These are phyloP conservation scores for Liodrosophila aerea DNA, from an alignment of 2,888 invertebrate genomes.

Conservation along the genomic window DNA sequence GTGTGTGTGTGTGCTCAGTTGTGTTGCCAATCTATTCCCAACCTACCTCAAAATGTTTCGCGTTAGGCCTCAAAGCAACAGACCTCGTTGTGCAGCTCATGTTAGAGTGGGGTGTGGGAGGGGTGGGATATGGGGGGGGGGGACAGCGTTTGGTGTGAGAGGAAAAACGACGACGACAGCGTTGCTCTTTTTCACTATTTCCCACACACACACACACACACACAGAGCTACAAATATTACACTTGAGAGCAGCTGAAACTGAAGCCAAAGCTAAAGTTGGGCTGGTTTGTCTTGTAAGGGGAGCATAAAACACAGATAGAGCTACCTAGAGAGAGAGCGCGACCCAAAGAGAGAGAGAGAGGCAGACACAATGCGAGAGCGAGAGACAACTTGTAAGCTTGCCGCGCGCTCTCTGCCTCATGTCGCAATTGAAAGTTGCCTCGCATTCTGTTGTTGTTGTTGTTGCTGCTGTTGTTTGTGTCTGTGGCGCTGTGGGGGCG, in stretches of 20 bases:
- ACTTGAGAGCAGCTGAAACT: constrained; percentile 54
- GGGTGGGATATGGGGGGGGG: background rate
- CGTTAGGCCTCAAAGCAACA: constrained; percentile 77
- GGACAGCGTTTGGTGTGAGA: no score
- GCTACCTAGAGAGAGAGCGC: constrained; percentile 13
- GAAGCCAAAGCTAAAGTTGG: constrained; percentile 9
- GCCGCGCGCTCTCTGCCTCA: constrained; percentile 56
- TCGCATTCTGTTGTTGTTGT: constrained; percentile 31
- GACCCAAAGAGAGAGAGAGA: constrained; percentile 18
- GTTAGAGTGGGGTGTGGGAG: constrained; percentile 2
- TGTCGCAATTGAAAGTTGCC: constrained; percentile 75
- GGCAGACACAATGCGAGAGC: constrained; percentile 25
- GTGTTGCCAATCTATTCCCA: constrained; percentile 79
- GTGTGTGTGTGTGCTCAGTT: constrained; percentile 57
- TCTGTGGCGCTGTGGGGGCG: constrained; percentile 13
- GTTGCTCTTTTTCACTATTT: constrained; percentile 71
- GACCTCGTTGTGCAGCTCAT: constrained; percentile 61
- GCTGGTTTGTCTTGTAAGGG: constrained; percentile 66
- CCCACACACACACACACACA: constrained; percentile 51
- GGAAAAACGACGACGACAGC: constrained; percentile 9
- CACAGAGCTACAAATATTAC: constrained; percentile 27
- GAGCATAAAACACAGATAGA: constrained; percentile 21
- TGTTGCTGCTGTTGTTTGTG: constrained; percentile 9
- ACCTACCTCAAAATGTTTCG: constrained; percentile 81
- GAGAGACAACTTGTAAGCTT: constrained; percentile 39